phyloP scores from a whole-genome alignment of 2,113 vertebrate species.

The Sinocyclocheilus rhinocerous region DNA sequence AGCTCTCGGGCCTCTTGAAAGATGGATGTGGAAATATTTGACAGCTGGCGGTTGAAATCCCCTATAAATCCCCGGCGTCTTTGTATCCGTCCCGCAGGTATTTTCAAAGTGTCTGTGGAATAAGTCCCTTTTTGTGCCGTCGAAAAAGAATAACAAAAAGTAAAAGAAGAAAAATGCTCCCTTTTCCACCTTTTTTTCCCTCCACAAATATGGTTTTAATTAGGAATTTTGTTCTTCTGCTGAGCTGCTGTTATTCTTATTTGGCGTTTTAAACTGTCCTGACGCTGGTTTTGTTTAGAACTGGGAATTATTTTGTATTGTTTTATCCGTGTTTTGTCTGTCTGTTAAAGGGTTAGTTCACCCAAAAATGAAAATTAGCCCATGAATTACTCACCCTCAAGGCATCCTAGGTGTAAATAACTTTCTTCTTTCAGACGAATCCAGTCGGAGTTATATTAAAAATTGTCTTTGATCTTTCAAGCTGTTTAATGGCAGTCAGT shows the following conservation, averaged over 20 bases:
- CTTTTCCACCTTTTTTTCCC: conserved; percentile 57
- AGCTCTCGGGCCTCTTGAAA: conserved; percentile 57
- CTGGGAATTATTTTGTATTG: background rate
- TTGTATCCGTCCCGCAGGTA: conserved; percentile 79
- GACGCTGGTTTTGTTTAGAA: conserved; percentile 45
- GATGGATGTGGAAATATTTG: conserved; percentile 70
- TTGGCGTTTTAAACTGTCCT: conserved; percentile 47
- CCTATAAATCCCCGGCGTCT: conserved; percentile 74
- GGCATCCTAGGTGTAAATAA: no score
- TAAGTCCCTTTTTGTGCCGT: conserved; percentile 72
- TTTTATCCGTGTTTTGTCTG: background rate
- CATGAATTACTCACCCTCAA: no score
- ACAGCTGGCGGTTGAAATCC: conserved; percentile 65
- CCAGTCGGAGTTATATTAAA: no score
- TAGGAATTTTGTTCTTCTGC: conserved; percentile 45
- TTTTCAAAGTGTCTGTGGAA: conserved; percentile 68
- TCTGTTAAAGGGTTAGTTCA: background rate
- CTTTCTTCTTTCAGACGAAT: no score
- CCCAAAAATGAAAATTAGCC: no score
- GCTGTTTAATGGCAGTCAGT: no score
- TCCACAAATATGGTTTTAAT: conserved; percentile 55
- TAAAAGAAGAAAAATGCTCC: conserved; percentile 48
- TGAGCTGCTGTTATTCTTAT: conserved; percentile 43
- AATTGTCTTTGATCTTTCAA: no score
- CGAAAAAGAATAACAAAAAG: conserved; percentile 69